Evolutionary conservation across 2,797 vertebrate species (phyloP).

Genomic region (Acrossocheilus fasciatus): DNA sequence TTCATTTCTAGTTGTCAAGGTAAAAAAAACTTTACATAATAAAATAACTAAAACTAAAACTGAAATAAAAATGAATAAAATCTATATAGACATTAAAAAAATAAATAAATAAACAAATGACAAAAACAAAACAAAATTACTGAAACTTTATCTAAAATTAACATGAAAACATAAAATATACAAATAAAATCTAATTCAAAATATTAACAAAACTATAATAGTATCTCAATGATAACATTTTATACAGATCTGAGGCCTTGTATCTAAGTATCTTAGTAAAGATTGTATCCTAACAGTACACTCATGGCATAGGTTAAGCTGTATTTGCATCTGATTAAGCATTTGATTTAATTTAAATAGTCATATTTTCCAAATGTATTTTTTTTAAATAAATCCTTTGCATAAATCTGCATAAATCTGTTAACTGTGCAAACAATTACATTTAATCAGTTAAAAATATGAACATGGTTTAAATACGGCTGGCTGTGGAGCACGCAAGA

Average conservation of each 20-base stretch:
- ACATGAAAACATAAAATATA: not conserved
- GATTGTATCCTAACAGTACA: not conserved
- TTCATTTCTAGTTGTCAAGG: not conserved
- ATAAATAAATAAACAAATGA: no score
- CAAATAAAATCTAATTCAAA: not conserved
- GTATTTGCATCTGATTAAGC: not conserved
- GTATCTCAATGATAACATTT: not conserved
- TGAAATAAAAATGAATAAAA: not conserved
- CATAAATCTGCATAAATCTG: not conserved
- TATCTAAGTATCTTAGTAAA: no score
- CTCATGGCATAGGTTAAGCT: not conserved
- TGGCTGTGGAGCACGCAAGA: no score
- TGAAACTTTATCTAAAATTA: not conserved
- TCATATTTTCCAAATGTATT: not conserved
- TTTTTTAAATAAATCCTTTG: not conserved
- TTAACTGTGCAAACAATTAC: not conserved
- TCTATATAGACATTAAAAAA: not conserved
- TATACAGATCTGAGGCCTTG: no score
- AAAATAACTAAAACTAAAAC: no score
- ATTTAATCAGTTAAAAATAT: not conserved
- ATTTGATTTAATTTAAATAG: not conserved
- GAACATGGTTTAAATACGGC: no score
- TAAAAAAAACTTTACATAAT: no score
- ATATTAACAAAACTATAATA: not conserved
- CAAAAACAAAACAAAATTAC: not conserved